Base-by-base conservation (phyloP, 1,140 invertebrate genomes). In the Ceratitis capitata region DNA sequence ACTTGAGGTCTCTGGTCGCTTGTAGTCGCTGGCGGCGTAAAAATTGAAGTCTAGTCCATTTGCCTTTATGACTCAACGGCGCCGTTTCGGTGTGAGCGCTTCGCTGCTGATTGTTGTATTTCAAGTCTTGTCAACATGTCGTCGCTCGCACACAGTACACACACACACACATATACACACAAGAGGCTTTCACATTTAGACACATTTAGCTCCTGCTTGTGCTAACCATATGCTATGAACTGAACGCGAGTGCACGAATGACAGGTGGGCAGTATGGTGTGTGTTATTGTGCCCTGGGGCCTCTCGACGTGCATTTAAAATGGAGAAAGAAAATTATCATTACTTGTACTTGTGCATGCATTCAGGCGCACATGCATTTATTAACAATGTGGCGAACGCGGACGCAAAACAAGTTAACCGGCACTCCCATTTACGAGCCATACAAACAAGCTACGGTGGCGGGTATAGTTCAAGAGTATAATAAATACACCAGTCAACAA, bases 311-410 rank as follows among this genome's bases (percentile, higher is more conserved):
- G 39, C 19, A 78, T 78, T 78, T 26, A 19, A 69, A 35, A 69
- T 16, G 32, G 10, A 19, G 10, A 39, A 69, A 19, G 61, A 64
- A 64, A 69, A n/a, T 69, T 69, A 39, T 69, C 61, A 35, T 45
- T 45, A 45, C n/a, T 78, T 78, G 7, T 78, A 26, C n/a, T 45
- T 45, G 69, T 45, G 69, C 42, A 78, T 78, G 10, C 69, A 23
- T 78, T 45, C 35, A 78, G 69, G 69, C n/a, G 39, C 35, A 78
- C 7, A 42, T 78, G 42, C 69, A 69, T 69, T 74, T 74, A 26
- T 78, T 45, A n/a, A 78, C 42, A 78, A 45, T 78, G 26, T 78
- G 39, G 19, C 9, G n/a, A 47, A 45, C 2, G 69, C 39, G 64
- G 0, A 69, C 12, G 35, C 4, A 69, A 61, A 42, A 29, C 35